Base-by-base conservation (phyloP, 2,113 vertebrate genomes). In the Colinus virginianus region DNA sequence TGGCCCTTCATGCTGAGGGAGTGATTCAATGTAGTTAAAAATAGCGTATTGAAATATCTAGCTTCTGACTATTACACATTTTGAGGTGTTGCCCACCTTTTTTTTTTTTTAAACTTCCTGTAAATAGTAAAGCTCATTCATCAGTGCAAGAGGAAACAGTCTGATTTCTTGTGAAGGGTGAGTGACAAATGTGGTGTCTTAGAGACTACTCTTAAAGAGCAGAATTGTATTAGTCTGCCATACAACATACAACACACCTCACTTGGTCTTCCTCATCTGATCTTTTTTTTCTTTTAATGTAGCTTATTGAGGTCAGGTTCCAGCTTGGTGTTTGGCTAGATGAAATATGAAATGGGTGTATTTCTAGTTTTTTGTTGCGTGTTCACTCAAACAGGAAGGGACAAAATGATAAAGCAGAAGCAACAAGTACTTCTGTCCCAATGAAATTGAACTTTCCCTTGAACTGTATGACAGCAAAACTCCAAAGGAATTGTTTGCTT, bases 391-490 rank as follows among this genome's bases (percentile, higher is more conserved):
- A 48, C n/a, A 36, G 21, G 4, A 42, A 59, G 36, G 51, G 14
- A n/a, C 53, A 46, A 76, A 53, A 7, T 78, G 61, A 81, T 8
- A 55, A 3, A 68, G 23, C 11, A 59, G 49, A 17, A 76, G 34
- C 15, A 76, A 28, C 14, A 64, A 36, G 16, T 71, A 66, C 56
- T 12, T 46, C 42, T 72, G 21, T 48, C 30, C 8, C 10, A 49
- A 21, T 14, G 26, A 58, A 82, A 61, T 16, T 13, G 18, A 5
- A 55, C 10, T 46, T 70, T 80, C 11, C 18, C 38, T 82, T 77
- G 9, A 67, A 0, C 17, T 43, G 1, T 5, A 4, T 36, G 8
- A 15, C 28, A 43, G 56, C 9, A 1, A 4, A 74, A n/a, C 20
- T n/a, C 62, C 12, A 7, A 6, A 78, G 40, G 20, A 28, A 32